Conservation (phyloP, 2,113 vertebrate species). For the Carollia perspicillata region DNA sequence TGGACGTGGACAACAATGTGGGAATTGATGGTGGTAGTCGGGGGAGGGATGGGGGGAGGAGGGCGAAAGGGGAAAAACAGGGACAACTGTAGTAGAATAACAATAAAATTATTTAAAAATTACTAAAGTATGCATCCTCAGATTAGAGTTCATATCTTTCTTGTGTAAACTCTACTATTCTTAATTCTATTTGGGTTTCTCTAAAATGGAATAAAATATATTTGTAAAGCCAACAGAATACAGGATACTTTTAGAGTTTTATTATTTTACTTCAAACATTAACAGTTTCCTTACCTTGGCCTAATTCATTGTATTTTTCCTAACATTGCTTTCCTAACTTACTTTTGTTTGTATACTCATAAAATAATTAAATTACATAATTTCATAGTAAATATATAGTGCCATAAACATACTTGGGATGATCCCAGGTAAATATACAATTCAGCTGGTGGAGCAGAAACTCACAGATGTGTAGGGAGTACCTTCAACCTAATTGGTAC, state of each 20-base stretch:
- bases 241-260: background rate
- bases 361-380: background rate
- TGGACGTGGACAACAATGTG: no score
- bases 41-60: no score
- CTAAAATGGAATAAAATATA: background rate
- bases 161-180: background rate
- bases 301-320: background rate
- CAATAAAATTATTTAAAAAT: no score
- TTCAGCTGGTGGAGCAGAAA: background rate
- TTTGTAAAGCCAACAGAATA: background rate
- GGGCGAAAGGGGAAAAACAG: no score
- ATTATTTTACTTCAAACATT: background rate
- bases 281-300: background rate
- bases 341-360: background rate
- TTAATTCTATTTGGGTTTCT: background rate
- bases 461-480: background rate
- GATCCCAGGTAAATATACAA: background rate
- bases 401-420: background rate
- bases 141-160: background rate
- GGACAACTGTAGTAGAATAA: background rate
- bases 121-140: background rate
- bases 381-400: background rate
- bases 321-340: background rate
- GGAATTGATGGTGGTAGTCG: no score
- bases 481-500: background rate